These are phyloP conservation scores for Trinorchestia longiramus DNA, from an alignment of 1,140 invertebrate genomes.

Conservation along the genomic window DNA sequence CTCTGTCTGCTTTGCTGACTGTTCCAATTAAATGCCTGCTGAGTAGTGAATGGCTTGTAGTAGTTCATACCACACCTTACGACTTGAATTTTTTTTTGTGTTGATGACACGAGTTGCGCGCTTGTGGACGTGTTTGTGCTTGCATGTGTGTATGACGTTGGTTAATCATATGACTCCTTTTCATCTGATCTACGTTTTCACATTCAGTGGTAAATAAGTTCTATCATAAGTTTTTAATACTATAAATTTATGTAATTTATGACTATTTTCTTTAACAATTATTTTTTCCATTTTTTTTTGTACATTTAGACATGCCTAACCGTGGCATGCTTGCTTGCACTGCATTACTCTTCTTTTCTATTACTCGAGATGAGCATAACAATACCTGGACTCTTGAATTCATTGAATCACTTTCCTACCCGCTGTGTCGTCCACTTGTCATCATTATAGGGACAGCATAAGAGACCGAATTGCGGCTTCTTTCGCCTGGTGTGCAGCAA, in stretches of 20 bases:
- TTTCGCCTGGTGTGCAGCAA: conserved; percentile 4
- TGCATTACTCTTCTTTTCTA: not conserved
- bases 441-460: conserved; percentile 41
- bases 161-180: not conserved
- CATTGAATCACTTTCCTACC: not conserved
- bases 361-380: not conserved
- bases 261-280: not conserved
- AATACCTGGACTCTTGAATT: not conserved
- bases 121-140: too few species aligned
- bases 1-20: not conserved
- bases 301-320: not conserved
- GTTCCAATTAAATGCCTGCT: not conserved
- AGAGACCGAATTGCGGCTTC: conserved; percentile 29
- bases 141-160: too few species aligned
- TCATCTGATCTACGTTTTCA: not conserved
- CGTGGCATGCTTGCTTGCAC: not conserved
- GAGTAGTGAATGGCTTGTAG: not conserved
- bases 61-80: not conserved
- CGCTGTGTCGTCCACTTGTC: conserved; percentile 1
- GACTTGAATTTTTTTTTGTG: too few species aligned
- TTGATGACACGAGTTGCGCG: not conserved
- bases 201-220: not conserved
- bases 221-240: not conserved
- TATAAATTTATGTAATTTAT: not conserved
- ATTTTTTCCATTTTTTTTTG: not conserved